Evolutionary conservation across 1,140 invertebrate genomes (phyloP).

Genomic region (Apolygus lucorum): DNA sequence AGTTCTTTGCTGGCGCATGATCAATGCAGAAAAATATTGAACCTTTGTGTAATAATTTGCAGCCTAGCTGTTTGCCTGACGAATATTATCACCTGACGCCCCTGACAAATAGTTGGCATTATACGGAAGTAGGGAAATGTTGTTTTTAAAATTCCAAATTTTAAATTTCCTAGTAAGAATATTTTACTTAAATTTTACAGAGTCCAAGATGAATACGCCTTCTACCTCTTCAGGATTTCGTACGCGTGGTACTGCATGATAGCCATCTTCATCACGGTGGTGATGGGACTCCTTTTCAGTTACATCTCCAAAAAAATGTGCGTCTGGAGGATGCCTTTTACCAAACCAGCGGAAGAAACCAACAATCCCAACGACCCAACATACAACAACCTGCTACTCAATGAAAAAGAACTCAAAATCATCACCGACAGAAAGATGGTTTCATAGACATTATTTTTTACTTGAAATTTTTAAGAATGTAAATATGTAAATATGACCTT

Average conservation of each 20-base stretch:
- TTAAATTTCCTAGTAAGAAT: neutral
- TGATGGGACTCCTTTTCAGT: slow-evolving; percentile 21
- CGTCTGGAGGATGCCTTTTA: neutral
- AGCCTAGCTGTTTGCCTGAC: too few relatives aligned
- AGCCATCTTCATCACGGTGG: slow-evolving; percentile 15
- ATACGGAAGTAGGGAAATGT: neutral
- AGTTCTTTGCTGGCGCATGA: too few relatives aligned
- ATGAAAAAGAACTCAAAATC: slow-evolving; percentile 17
- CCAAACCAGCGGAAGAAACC: neutral
- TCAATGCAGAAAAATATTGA: too few relatives aligned
- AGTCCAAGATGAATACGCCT: slow-evolving; percentile 14
- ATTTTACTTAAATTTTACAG: slow-evolving; percentile 6
- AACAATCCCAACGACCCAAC: slow-evolving; percentile 13
- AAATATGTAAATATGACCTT: too few relatives aligned
- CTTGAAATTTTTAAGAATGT: too few relatives aligned
- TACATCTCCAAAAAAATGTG: slow-evolving; percentile 13
- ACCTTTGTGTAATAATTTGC: too few relatives aligned
- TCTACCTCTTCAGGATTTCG: slow-evolving; percentile 23
- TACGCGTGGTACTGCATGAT: slow-evolving; percentile 27
- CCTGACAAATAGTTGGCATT: neutral
- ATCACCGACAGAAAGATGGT: slow-evolving; percentile 1
- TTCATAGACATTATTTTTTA: neutral
- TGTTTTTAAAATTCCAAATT: neutral
- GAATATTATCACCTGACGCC: too few relatives aligned
- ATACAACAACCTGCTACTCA: slow-evolving; percentile 10